Percentiles rank a stretch among this genome's conserved stretches.
These are phyloP conservation scores for Falco rusticolus DNA, from an alignment of 2,797 vertebrate species.

Conservation along the genomic window DNA sequence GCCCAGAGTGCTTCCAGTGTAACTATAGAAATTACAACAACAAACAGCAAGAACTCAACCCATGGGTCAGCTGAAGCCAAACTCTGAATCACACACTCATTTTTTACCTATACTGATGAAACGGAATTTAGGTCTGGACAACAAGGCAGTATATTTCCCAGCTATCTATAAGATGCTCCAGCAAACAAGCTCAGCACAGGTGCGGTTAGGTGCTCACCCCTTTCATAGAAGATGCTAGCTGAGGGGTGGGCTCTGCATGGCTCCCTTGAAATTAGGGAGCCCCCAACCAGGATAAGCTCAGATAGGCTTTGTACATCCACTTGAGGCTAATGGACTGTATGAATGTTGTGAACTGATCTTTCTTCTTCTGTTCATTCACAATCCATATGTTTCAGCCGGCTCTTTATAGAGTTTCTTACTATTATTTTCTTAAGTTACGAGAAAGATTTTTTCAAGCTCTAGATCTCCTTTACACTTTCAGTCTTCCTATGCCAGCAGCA, in stretches of 20 bases:
- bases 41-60: slow-evolving; percentile 58
- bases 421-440: background rate
- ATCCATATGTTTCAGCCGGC: background rate
- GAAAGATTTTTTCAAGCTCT: background rate
- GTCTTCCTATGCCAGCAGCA: background rate
- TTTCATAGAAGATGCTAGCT: background rate
- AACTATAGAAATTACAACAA: slow-evolving; percentile 74
- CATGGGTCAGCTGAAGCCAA: slow-evolving; percentile 50
- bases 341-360: background rate
- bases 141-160: background rate
- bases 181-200: background rate
- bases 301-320: background rate
- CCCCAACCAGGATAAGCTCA: background rate
- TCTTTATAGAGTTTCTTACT: background rate
- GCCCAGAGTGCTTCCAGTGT: slow-evolving; percentile 54
- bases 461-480: background rate
- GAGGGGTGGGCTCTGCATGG: background rate
- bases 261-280: background rate
- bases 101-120: slow-evolving; percentile 24
- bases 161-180: background rate
- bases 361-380: background rate
- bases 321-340: background rate
- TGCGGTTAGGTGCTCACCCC: background rate
- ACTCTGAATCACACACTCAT: slow-evolving; percentile 58
- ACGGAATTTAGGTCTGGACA: background rate